Base-by-base conservation (phyloP, 2,888 invertebrate genomes). In the Dastarcus helophoroides region DNA sequence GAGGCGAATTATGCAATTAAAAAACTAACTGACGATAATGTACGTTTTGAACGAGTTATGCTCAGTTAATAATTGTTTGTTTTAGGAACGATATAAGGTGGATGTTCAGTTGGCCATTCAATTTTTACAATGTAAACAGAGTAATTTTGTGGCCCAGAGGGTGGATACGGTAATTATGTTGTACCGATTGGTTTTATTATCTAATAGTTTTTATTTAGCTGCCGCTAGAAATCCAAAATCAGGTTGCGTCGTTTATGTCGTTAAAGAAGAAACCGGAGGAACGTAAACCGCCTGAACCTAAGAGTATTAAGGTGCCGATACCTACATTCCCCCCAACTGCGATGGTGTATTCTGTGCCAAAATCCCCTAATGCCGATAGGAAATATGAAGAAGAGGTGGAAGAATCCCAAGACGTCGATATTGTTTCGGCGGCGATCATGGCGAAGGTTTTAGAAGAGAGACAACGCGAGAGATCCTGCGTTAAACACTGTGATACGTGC, bases 41-140 rank as follows among this genome's bases (percentile, higher is more conserved):
- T 86, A 67, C 68, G 71, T 60, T 4, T 8, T 9, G 29, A 17
- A 14, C 27, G 29, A 32, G 32, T 31, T 36, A 35, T 31, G 37
- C 24, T 32, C 28, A 33, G 21, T 19, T 37, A 30, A 6, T 22
- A 29, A 22, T 32, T 45, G 42, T 43, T 43, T 38, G 41, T 75
- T 76, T 23, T 68, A 93, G 93, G 91, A 91, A 56, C 76, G 88
- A 50, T 93, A 90, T 63, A 82, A 89, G 59, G 85, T 82, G 53
- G 94, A 94, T 58, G 90, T 93, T 57, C 86, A 83, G 61, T 65
- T 90, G 53, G 93, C 93, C 38, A 90, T 93, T 45, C 90, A 93
- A 62, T 68, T 94, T 49, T 67, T 94, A 31, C 93, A 94, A 58
- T 93, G 93, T 61, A 93, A 91, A 56, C 93, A 93, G 43, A 84